A percentile compares a stretch with the other conserved stretches of the same genome.
Evolutionary conservation across 1,140 invertebrate genomes (phyloP).

Genomic region (Nylanderia fulva): DNA sequence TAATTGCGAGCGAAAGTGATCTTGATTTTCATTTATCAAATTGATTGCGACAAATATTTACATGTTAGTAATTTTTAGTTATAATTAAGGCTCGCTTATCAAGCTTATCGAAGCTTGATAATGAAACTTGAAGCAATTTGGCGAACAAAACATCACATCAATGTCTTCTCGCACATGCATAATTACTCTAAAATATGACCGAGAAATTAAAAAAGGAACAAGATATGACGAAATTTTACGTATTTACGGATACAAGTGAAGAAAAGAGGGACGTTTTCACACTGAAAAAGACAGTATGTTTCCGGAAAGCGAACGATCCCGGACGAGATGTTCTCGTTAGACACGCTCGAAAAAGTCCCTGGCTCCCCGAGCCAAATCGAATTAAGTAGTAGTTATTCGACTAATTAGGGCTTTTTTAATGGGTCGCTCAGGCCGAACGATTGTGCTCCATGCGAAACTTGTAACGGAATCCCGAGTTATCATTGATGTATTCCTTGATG

Average conservation of each 20-base stretch:
- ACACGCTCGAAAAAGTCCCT: slow-evolving; percentile 65
- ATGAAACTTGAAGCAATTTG: neutral
- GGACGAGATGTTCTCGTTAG: slow-evolving; percentile 65
- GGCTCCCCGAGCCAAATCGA: slow-evolving; percentile 57
- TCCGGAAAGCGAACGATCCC: slow-evolving; percentile 29
- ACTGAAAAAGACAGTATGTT: slow-evolving; percentile 29
- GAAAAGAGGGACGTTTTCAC: slow-evolving; percentile 12
- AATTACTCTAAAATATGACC: too few species aligned
- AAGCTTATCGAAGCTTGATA: neutral
- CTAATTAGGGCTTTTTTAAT: slow-evolving; percentile 62
- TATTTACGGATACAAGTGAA: neutral
- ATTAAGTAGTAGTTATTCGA: slow-evolving; percentile 46
- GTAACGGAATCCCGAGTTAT: neutral
- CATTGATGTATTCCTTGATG: too few species aligned
- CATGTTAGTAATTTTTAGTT: neutral
- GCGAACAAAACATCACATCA: neutral
- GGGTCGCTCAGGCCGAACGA: neutral
- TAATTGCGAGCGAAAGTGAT: neutral
- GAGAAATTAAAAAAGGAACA: neutral
- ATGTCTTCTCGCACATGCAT: too few species aligned
- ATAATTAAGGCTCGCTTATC: neutral
- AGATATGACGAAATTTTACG: neutral
- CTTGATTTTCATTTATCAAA: neutral
- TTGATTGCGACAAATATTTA: neutral
- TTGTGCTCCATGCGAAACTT: neutral